phyloP scores from a whole-genome alignment of 2,888 invertebrate species.

The Morpho achilles region DNA sequence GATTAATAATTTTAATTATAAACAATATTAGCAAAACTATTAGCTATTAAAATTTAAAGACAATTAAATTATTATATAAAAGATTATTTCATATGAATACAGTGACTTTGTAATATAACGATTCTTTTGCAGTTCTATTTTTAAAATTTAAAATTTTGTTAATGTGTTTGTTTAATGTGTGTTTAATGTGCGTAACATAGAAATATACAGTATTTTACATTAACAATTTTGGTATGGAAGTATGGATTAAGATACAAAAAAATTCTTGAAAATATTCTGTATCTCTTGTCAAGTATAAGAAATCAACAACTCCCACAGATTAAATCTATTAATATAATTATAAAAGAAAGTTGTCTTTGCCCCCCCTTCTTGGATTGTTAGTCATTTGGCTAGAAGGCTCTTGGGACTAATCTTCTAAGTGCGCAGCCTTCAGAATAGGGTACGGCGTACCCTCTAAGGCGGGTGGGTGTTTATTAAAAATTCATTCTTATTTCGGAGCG shows the following conservation, averaged over 20 bases:
- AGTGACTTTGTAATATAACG: too few species aligned
- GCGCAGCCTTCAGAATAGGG: conserved; percentile 56
- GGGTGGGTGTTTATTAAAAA: conserved; percentile 70
- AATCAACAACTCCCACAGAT: background rate
- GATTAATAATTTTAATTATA: background rate
- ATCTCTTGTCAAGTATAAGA: background rate
- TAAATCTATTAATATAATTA: conserved; percentile 22
- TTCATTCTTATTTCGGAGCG: conserved; percentile 76
- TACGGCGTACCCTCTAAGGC: conserved; percentile 33
- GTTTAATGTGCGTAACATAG: too few species aligned
- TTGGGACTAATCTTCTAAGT: conserved; percentile 77
- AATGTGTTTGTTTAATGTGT: too few species aligned
- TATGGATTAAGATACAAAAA: background rate
- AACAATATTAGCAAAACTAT: too few species aligned
- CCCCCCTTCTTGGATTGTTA: conserved; percentile 42
- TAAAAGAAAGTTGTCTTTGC: conserved; percentile 31
- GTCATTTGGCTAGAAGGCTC: conserved; percentile 58
- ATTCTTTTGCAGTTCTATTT: too few species aligned
- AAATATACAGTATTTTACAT: too few species aligned
- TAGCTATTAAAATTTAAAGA: too few species aligned
- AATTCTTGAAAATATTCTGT: background rate
- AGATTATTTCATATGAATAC: too few species aligned
- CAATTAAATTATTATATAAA: too few species aligned
- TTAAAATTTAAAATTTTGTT: too few species aligned
- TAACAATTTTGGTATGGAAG: background rate